Conservation (phyloP, 2,888 invertebrate species). For the Isotomurus palustris region DNA sequence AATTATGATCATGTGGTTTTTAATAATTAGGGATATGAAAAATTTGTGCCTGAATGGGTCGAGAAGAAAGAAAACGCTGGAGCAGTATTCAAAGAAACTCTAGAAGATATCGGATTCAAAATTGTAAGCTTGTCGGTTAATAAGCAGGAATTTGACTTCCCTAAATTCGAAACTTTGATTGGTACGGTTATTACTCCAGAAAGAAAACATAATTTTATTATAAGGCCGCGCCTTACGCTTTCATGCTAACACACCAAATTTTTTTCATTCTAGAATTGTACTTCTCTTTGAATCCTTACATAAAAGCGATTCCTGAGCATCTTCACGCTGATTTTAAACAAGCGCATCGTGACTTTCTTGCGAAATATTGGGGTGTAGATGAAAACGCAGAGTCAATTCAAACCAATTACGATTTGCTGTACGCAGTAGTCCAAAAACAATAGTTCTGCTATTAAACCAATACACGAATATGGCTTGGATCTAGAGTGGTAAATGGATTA, state of each 20-base stretch:
- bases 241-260: no score
- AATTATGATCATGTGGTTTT: neutral
- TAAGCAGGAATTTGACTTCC: slow-evolving; percentile 13
- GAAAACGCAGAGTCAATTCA: neutral
- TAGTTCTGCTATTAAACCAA: no score
- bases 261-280: slow-evolving; percentile 19
- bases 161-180: slow-evolving; percentile 16
- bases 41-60: slow-evolving; percentile 30
- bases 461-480: no score
- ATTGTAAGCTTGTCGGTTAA: slow-evolving; percentile 18
- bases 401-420: slow-evolving; percentile 6
- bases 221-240: neutral
- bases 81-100: slow-evolving; percentile 8
- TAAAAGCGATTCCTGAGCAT: slow-evolving; percentile 23
- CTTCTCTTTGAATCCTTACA: slow-evolving; percentile 29
- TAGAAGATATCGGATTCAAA: slow-evolving; percentile 19
- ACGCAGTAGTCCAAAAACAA: slow-evolving; percentile 8
- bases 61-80: slow-evolving; percentile 17
- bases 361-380: neutral
- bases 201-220: neutral
- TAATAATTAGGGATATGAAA: slow-evolving; percentile 21
- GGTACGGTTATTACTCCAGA: slow-evolving; percentile 9
- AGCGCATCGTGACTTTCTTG: slow-evolving; percentile 14
- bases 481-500: no score
- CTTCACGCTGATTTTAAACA: slow-evolving; percentile 14